Evolutionary conservation across 2,113 vertebrate genomes (phyloP).

Genomic region (Anthoscopus minutus): DNA sequence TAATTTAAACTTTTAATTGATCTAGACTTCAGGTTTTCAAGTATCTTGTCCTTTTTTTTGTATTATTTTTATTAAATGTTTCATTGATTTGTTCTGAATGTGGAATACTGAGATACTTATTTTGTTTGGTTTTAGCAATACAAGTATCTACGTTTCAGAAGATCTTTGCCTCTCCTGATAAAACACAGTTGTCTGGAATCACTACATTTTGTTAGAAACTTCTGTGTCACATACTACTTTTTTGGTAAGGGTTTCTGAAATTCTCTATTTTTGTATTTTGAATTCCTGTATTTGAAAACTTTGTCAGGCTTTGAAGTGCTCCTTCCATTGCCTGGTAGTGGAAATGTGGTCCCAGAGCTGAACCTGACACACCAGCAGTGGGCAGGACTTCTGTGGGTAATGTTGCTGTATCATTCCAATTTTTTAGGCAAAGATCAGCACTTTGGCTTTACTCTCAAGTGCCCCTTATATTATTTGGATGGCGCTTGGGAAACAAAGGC

Average conservation of each 20-base stretch:
- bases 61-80: neutral
- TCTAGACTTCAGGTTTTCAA: neutral
- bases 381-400: neutral
- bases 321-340: neutral
- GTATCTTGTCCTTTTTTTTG: neutral
- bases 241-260: constrained; percentile 79
- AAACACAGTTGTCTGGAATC: constrained; percentile 86
- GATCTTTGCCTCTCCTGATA: constrained; percentile 78
- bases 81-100: neutral
- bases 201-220: constrained; percentile 85
- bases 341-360: neutral
- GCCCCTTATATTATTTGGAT: neutral
- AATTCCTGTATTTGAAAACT: neutral
- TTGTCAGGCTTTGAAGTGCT: neutral
- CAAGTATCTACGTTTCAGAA: constrained; percentile 90
- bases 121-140: constrained; percentile 79
- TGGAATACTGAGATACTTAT: neutral
- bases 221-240: constrained; percentile 82
- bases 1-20: neutral
- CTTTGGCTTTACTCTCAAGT: neutral
- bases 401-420: neutral
- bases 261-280: accelerated
- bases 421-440: neutral
- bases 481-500: neutral
- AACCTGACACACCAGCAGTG: neutral